These are phyloP conservation scores for Atherix ibis DNA, from an alignment of 2,888 invertebrate species.

Conservation along the genomic window DNA sequence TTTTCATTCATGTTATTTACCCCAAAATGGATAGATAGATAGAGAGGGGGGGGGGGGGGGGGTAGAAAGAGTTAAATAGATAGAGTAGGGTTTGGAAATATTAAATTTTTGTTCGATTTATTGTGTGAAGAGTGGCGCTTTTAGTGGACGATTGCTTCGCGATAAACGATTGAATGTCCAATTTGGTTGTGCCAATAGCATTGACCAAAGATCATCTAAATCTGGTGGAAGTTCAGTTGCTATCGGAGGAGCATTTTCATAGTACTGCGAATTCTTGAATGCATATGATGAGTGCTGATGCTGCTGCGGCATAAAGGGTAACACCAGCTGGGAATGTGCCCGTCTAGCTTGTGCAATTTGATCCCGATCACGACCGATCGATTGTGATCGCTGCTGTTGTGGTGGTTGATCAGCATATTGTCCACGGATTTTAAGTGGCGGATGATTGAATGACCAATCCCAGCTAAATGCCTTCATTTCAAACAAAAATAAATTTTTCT, in stretches of 20 bases:
- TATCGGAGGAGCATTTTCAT: neutral
- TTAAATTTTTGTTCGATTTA: too few species aligned
- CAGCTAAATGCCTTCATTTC: slow-evolving; percentile 15
- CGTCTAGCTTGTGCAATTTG: neutral
- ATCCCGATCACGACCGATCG: neutral
- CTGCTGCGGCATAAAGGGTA: neutral
- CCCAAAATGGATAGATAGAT: too few species aligned
- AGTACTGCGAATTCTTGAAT: neutral
- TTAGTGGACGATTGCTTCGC: slow-evolving; percentile 8
- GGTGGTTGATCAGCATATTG: neutral
- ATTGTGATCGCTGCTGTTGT: neutral
- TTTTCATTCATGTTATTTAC: too few species aligned
- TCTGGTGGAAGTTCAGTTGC: slow-evolving; percentile 11
- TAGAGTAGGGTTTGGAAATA: too few species aligned
- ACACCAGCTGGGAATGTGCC: neutral
- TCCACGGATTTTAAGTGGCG: slow-evolving; percentile 13
- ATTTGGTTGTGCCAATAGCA: slow-evolving; percentile 14
- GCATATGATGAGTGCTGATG: neutral
- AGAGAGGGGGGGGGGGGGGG: too few species aligned
- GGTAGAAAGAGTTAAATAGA: too few species aligned
- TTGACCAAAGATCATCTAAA: slow-evolving; percentile 15
- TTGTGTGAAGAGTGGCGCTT: too few species aligned
- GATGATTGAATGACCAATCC: slow-evolving; percentile 19
- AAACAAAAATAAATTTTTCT: neutral
- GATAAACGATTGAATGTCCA: slow-evolving; percentile 13